These are phyloP conservation scores for Enteromius paludinosus DNA, from an alignment of 2,797 vertebrate species.

Conservation along the genomic window DNA sequence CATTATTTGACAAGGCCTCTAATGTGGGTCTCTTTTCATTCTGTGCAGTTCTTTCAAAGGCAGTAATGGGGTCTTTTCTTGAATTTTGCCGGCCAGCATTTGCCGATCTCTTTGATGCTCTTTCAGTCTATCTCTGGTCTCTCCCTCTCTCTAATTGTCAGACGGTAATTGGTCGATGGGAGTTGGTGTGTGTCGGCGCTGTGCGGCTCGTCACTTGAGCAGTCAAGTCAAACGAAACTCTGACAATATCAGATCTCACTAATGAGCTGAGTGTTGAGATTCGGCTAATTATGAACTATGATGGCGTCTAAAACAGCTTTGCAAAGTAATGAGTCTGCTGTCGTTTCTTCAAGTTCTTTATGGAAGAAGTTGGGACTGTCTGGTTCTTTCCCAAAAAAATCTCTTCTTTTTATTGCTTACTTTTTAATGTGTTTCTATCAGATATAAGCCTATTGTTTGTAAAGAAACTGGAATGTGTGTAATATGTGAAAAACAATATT, in stretches of 20 bases:
- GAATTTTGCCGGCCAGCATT: conserved; percentile 31
- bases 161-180: conserved; percentile 50
- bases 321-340: conserved; percentile 20
- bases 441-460: background rate
- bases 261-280: conserved; percentile 48
- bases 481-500: background rate
- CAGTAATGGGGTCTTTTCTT: conserved; percentile 43
- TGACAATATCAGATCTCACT: conserved; percentile 52
- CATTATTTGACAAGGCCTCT: conserved; percentile 42
- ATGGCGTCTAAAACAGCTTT: conserved; percentile 38
- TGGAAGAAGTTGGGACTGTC: conserved; percentile 21
- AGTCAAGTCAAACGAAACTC: conserved; percentile 49
- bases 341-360: conserved; percentile 13
- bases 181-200: conserved; percentile 28
- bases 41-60: conserved; percentile 8
- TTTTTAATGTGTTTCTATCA: background rate
- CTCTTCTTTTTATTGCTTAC: background rate
- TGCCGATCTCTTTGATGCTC: conserved; percentile 43
- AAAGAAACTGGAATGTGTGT: background rate
- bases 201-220: conserved; percentile 34
- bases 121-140: conserved; percentile 9
- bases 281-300: conserved; percentile 52
- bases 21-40: conserved; percentile 37
- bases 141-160: conserved; percentile 45
- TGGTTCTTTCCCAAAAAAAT: background rate